phyloP scores from a whole-genome alignment of 2,888 invertebrate genomes.

The Odontocolon sp. region DNA sequence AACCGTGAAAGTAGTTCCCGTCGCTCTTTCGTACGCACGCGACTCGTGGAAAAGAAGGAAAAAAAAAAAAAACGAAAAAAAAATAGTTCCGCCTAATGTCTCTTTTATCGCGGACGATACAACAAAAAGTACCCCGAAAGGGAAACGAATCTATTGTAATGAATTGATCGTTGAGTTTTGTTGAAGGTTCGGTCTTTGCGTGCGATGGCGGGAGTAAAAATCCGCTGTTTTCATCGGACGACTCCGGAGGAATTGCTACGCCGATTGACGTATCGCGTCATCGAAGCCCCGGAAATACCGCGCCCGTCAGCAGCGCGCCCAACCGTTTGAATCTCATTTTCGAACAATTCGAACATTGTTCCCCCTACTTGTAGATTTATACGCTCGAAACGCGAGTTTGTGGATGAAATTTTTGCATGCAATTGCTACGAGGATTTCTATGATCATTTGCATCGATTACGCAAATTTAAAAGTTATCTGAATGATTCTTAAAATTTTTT shows the following conservation, averaged over 20 bases:
- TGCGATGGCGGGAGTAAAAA: conserved; percentile 26
- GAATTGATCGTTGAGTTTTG: not conserved
- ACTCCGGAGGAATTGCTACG: conserved; percentile 57
- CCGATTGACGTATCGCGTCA: conserved; percentile 69
- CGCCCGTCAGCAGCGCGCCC: conserved; percentile 76
- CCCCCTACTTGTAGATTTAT: conserved; percentile 14
- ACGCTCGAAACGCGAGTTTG: no score
- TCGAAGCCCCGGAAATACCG: conserved; percentile 78
- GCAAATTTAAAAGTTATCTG: no score
- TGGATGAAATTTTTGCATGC: no score
- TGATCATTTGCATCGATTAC: no score
- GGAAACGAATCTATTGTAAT: conserved; percentile 15
- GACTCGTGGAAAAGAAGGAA: no score
- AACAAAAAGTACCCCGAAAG: not conserved
- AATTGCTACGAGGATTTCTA: no score
- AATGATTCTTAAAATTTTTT: no score
- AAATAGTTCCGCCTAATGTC: conserved; percentile 16
- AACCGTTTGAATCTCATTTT: conserved; percentile 68
- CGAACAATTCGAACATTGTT: conserved; percentile 69
- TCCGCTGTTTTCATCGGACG: conserved; percentile 14
- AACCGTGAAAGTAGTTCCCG: conserved; percentile 60
- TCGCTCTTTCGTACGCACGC: conserved; percentile 39
- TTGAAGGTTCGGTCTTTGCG: conserved; percentile 12
- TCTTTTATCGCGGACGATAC: not conserved
- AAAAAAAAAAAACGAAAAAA: no score